A percentile compares a stretch with the other conserved stretches of the same genome.
phyloP scores from a whole-genome alignment of 2,888 invertebrate genomes.

The Lycocerus yunnanus region DNA sequence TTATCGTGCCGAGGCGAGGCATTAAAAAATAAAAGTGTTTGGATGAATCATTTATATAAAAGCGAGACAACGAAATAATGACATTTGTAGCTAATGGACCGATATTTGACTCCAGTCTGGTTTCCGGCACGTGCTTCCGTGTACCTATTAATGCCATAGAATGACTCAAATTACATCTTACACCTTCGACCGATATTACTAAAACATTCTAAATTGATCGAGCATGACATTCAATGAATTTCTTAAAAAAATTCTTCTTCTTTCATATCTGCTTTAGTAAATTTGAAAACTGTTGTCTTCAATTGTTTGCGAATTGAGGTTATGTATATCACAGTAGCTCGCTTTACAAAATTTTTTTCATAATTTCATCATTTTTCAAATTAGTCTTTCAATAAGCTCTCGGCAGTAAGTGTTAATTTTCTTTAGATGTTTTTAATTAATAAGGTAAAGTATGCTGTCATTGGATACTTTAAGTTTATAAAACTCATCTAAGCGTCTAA shows the following conservation, averaged over 20 bases:
- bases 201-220: neutral
- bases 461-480: no score
- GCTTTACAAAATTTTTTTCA: no score
- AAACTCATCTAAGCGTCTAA: no score
- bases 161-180: slow-evolving; percentile 39
- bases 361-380: no score
- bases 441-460: no score
- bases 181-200: neutral
- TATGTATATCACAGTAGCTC: no score
- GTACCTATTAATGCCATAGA: slow-evolving; percentile 33
- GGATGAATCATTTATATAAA: slow-evolving; percentile 2
- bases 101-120: slow-evolving; percentile 47
- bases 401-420: no score
- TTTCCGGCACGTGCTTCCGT: slow-evolving; percentile 47
- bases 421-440: no score
- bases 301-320: neutral
- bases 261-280: neutral
- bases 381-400: no score
- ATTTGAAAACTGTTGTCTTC: no score
- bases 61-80: slow-evolving; percentile 23
- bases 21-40: neutral
- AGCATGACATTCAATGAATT: neutral
- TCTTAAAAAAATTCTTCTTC: neutral
- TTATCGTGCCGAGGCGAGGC: neutral
- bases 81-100: slow-evolving; percentile 43